A percentile compares a stretch with the other conserved stretches of the same genome.
These are phyloP conservation scores for Podargus strigoides DNA, from an alignment of 2,797 vertebrate genomes.

Conservation along the genomic window DNA sequence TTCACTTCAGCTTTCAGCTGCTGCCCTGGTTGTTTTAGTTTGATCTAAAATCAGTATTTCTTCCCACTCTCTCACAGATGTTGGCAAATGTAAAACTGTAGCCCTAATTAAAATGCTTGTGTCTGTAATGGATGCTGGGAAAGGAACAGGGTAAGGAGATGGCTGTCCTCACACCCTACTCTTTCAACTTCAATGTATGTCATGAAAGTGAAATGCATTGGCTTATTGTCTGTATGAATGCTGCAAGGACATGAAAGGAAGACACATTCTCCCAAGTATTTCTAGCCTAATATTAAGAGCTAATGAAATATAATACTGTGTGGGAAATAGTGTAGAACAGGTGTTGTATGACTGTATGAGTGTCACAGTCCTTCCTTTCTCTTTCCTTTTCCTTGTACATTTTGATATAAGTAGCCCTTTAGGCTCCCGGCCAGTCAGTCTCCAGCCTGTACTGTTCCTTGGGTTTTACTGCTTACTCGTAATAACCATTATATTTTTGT, in stretches of 20 bases:
- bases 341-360: not conserved
- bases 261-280: not conserved
- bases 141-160: not conserved
- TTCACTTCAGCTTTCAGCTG: not conserved
- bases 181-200: not conserved
- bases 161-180: not conserved
- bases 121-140: no score
- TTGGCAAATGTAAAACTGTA: not conserved
- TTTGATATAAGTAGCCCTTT: not conserved
- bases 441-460: not conserved
- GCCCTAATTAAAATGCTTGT: not conserved
- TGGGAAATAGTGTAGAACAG: not conserved
- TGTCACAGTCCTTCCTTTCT: not conserved
- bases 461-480: not conserved
- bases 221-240: not conserved
- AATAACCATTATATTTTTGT: not conserved
- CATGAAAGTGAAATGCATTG: not conserved
- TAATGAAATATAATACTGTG: not conserved
- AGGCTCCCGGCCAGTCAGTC: not conserved
- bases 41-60: not conserved
- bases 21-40: not conserved
- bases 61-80: not conserved
- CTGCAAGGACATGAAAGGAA: not conserved
- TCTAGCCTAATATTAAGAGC: not conserved
- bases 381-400: accelerated